Conservation (phyloP, 1,140 invertebrate genomes). For the Tetragonula clypearis region DNA sequence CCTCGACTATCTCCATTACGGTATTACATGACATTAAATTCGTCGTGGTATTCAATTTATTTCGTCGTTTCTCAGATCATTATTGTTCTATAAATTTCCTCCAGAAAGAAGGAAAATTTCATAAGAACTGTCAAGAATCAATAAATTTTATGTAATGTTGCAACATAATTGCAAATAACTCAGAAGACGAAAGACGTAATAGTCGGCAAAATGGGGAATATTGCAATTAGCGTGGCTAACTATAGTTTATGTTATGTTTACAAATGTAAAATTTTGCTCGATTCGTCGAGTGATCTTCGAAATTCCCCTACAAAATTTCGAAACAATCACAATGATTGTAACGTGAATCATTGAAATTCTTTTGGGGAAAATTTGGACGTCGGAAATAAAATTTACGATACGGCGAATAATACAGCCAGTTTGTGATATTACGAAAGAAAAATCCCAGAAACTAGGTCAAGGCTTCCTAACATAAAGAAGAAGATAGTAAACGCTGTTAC, state of each 20-base stretch:
- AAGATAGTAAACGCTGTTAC: slow-evolving; percentile 34
- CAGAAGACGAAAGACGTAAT: background rate
- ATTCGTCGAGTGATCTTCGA: background rate
- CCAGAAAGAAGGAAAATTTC: background rate
- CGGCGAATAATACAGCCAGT: slow-evolving; percentile 62
- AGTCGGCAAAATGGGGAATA: background rate
- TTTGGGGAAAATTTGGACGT: background rate
- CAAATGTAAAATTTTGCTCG: background rate
- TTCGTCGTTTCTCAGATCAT: background rate
- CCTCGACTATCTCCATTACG: background rate
- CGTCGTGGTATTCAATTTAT: background rate
- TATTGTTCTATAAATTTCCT: too few relatives aligned
- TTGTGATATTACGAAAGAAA: slow-evolving; percentile 6
- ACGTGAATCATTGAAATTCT: background rate
- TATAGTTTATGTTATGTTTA: background rate
- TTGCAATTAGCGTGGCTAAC: background rate
- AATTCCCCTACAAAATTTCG: background rate
- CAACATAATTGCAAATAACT: background rate
- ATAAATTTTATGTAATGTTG: background rate
- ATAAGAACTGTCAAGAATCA: background rate
- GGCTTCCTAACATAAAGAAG: slow-evolving; percentile 64
- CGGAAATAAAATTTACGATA: background rate
- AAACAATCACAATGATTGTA: background rate
- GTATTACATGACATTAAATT: background rate
- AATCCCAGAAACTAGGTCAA: slow-evolving; percentile 73